These are phyloP conservation scores for Megaustenia siamemsis DNA, from an alignment of 2,888 invertebrate species.

Conservation along the genomic window DNA sequence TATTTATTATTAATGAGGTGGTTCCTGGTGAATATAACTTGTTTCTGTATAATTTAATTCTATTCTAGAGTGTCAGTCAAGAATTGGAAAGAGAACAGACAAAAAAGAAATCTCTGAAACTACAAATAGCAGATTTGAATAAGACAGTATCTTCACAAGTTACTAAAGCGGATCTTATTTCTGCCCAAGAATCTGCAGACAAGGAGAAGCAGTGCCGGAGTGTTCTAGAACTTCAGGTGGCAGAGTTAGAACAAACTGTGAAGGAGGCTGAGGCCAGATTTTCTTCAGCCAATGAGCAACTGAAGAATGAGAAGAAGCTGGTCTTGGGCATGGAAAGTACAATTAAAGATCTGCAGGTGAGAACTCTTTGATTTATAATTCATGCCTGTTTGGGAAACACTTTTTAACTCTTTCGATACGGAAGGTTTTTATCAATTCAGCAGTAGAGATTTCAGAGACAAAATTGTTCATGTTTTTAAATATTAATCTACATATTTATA, in stretches of 20 bases:
- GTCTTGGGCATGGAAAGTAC: constrained; percentile 62
- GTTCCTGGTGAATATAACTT: no score
- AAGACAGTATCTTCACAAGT: constrained; percentile 28
- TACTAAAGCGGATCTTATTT: constrained; percentile 36
- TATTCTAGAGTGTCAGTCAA: constrained; percentile 11
- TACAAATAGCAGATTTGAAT: constrained; percentile 30
- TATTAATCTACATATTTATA: no score
- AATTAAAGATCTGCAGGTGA: constrained; percentile 64
- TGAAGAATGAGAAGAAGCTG: constrained; percentile 59
- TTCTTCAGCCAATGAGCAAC: constrained; percentile 38
- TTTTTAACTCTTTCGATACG: no score
- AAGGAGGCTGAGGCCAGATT: constrained; percentile 57
- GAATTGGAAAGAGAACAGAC: constrained; percentile 42
- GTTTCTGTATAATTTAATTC: not conserved
- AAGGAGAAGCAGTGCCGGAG: constrained; percentile 26
- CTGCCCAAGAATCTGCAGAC: constrained; percentile 32
- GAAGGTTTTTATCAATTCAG: no score
- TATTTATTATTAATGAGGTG: no score
- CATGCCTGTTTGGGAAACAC: no score
- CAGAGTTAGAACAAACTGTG: constrained; percentile 62
- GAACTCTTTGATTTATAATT: not conserved
- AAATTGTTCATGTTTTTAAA: no score
- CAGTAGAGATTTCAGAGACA: no score
- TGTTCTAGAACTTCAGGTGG: constrained; percentile 61
- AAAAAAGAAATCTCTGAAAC: constrained; percentile 33